Base-by-base conservation (phyloP, 2,888 invertebrate species). In the Miltochrista miniata region DNA sequence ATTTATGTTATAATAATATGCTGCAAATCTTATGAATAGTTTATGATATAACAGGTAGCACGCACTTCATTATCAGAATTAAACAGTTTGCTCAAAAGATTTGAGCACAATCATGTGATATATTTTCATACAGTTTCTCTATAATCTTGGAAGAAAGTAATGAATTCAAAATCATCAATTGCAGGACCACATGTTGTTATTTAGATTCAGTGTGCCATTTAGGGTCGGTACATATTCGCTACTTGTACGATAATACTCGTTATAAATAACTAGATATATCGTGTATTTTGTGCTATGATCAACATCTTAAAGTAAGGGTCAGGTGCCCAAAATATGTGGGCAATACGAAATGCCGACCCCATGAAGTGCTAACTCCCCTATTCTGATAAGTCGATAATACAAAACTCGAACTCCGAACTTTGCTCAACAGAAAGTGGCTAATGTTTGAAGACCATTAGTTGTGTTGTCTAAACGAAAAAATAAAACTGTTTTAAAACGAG, bases 1-100 rank as follows among this genome's bases (percentile, higher is more conserved):
- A 59, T 58, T 60, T 64, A 58, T 65, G 58, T 51, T 67, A 63
- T 70, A 34, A 43, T 39, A 59, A 52, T 65, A 71, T 58, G 75
- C 79, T 81, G 76, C 76, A 66, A 68, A 66, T 83, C 78, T 85
- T 83, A 80, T 81, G 75, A 79, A 68, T 74, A 72, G 58, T 64
- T 67, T 58, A 42, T 52, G 56, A 41, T 40, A 53, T 56, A 74
- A 79, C 77, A 75, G 77, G 76, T 83, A 78, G 69, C 54, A 70
- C 51, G 54, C 64, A 77, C 70, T 77, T 83, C 74, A 61, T 64
- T 65, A 68, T 57, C 51, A 56, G 57, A 64, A 59, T 54, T 47
- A 42, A 58, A 60, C 59, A 53, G 38, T 64, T 70, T 71, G 77
- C 74, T 78, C 75, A 76, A 76, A n/a, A 59, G 48, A 10, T 55